Evolutionary conservation across 2,888 invertebrate species (phyloP).

Genomic region (Biston stratarius): DNA sequence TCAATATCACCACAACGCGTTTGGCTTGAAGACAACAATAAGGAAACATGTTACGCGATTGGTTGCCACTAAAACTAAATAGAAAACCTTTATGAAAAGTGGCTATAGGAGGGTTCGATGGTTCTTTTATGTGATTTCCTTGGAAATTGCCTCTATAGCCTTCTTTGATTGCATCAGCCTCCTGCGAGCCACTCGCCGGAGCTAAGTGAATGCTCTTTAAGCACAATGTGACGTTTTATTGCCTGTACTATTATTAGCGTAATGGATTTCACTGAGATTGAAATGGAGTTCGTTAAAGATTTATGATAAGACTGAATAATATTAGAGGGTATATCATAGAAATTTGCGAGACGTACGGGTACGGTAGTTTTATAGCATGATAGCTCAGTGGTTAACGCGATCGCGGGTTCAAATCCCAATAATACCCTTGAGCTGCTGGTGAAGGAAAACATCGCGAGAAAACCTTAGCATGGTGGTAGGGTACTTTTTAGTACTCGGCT

Average conservation of each 20-base stretch:
- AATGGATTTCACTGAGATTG: constrained; percentile 40
- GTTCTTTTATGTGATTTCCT: constrained; percentile 67
- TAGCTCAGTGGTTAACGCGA: too few relatives aligned
- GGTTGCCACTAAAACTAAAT: constrained; percentile 55
- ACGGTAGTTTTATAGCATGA: too few relatives aligned
- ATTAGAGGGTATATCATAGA: too few relatives aligned
- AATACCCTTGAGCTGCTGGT: too few relatives aligned
- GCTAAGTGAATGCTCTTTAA: constrained; percentile 54
- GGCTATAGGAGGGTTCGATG: constrained; percentile 49
- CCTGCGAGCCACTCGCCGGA: constrained; percentile 53
- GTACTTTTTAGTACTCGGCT: too few relatives aligned
- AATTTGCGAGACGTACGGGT: too few relatives aligned
- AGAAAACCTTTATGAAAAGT: constrained; percentile 58
- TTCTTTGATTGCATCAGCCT: constrained; percentile 66
- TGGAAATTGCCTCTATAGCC: constrained; percentile 67
- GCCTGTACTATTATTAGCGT: constrained; percentile 49
- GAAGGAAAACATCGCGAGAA: too few relatives aligned
- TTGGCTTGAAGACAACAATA: constrained; percentile 37
- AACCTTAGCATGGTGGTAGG: too few relatives aligned
- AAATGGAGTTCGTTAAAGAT: constrained; percentile 14
- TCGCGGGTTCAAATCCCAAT: too few relatives aligned
- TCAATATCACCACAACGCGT: constrained; percentile 22
- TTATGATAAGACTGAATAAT: constrained; percentile 8
- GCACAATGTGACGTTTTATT: constrained; percentile 55
- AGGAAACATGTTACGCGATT: constrained; percentile 40